Percentiles rank a stretch among this genome's conserved stretches.
These are phyloP conservation scores for Drosophila lini DNA, from an alignment of 1,140 invertebrate species.

Conservation along the genomic window DNA sequence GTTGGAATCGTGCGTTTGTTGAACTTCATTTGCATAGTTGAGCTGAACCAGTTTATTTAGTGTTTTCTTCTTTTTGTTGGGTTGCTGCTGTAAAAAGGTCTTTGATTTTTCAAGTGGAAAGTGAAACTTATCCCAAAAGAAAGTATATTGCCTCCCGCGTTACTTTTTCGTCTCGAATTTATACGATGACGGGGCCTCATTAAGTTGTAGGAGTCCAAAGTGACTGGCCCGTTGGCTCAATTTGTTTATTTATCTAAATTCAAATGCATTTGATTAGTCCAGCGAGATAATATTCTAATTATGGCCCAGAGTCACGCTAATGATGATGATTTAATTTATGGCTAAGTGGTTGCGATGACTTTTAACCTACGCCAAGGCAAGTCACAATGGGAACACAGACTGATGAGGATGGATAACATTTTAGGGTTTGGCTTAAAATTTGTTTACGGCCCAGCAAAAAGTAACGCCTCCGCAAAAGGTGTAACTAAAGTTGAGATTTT, in stretches of 20 bases:
- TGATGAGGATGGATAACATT: slow-evolving; percentile 28
- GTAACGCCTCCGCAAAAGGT: slow-evolving; percentile 35
- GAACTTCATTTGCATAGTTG: slow-evolving; percentile 69
- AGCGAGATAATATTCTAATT: slow-evolving; percentile 69
- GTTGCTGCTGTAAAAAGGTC: slow-evolving; percentile 18
- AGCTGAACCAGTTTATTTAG: slow-evolving; percentile 67
- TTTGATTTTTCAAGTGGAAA: slow-evolving; percentile 55
- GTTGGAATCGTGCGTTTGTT: slow-evolving; percentile 70
- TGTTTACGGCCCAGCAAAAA: slow-evolving; percentile 25
- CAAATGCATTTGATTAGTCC: slow-evolving; percentile 44
- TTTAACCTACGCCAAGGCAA: slow-evolving; percentile 45
- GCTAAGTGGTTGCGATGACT: slow-evolving; percentile 40
- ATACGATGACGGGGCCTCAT: slow-evolving; percentile 35
- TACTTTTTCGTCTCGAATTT: slow-evolving; percentile 11
- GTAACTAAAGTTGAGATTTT: slow-evolving; percentile 13
- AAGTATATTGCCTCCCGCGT: slow-evolving; percentile 56
- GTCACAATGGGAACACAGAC: slow-evolving; percentile 15
- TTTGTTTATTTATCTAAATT: slow-evolving; percentile 65
- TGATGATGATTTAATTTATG: slow-evolving; percentile 65
- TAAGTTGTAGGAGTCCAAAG: slow-evolving; percentile 72
- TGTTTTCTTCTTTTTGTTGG: slow-evolving; percentile 1
- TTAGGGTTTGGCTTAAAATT: slow-evolving; percentile 23
- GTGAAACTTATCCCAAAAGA: slow-evolving; percentile 68
- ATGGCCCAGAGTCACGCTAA: slow-evolving; percentile 39
- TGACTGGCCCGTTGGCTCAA: slow-evolving; percentile 49